Evolutionary conservation across 1,140 invertebrate genomes (phyloP), one percentile per base, ranked within the genome.

Genomic region (Harpegnathos saltator): DNA sequence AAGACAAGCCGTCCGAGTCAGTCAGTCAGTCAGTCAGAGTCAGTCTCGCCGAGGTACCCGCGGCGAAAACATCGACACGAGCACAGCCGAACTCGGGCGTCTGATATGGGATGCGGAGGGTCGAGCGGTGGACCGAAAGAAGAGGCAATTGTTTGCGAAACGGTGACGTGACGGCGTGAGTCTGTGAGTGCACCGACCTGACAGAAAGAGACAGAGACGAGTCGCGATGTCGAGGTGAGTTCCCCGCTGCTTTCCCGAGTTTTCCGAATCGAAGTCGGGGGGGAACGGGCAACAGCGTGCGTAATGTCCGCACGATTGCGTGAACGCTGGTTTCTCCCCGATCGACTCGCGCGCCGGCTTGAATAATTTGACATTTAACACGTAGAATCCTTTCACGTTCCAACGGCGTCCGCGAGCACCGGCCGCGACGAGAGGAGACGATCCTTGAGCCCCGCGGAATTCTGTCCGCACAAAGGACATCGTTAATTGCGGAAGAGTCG

Each of bases 131-230:
- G 65, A 58, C 1, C 14, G 52, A 69, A 14, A 58, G 17, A 29
- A 56, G 44, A 68, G 9, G 52, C 29, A 68, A 80, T 52, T 17
- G 22, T 3, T 50, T 9, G 24, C 38, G 38, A 65, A 22, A 62
- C 58, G 65, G 85, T 84, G 85, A 74, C 83, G 85, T 84, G 85
- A 87, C 54, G 54, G 12, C 15, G 3, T 1, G n/a, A n/a, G n/a
- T n/a, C n/a, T n/a, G n/a, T 15, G 12, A 17, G 1, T 24, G 29
- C 1, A 14, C 0, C 3, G 12, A 44, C 3, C 38, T n/a, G n/a
- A 44, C 3, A 44, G 38, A 44, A 44, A 44, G 38, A 44, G 38
- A 44, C 38, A 22, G 1, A 15, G 44, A 44, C 52, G 54, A 59
- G n/a, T 44, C 11, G 17, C n/a, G 62, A 80, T 48, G 17, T 59